These are phyloP conservation scores for Drosophila nannoptera DNA, from an alignment of 1,140 invertebrate species.

Conservation along the genomic window DNA sequence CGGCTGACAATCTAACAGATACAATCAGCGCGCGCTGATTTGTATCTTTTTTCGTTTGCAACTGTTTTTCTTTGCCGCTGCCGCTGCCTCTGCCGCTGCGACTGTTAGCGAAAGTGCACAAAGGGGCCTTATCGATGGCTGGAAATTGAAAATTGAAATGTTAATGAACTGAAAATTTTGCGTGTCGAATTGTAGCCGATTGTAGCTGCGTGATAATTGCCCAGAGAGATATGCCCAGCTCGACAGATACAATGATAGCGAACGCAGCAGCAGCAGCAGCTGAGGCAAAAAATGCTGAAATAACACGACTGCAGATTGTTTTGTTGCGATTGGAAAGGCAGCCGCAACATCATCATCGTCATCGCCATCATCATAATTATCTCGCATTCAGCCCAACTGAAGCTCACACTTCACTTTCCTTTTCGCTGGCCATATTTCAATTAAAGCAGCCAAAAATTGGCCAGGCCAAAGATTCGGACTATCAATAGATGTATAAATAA, in stretches of 20 bases:
- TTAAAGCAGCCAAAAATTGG: constrained; percentile 55
- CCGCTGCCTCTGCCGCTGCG: constrained; percentile 2
- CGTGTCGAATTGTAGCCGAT: constrained; percentile 59
- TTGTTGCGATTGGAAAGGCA: constrained; percentile 61
- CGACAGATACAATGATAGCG: constrained; percentile 52
- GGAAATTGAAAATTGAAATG: constrained; percentile 56
- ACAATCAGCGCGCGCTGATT: constrained; percentile 25
- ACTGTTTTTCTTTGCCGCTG: constrained; percentile 28
- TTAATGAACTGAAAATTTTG: constrained; percentile 75
- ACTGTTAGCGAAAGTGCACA: constrained; percentile 63
- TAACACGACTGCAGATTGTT: constrained; percentile 46
- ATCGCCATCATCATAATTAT: not conserved
- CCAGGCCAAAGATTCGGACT: constrained; percentile 19
- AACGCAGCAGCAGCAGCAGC: too few relatives aligned
- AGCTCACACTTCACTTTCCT: constrained; percentile 65
- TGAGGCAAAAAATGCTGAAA: constrained; percentile 46
- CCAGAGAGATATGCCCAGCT: constrained; percentile 16
- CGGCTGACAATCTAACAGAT: constrained; percentile 22
- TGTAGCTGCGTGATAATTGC: constrained; percentile 48
- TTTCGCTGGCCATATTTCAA: constrained; percentile 55
- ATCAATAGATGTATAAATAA: constrained; percentile 14
- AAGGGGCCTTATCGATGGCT: constrained; percentile 54
- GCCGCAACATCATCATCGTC: constrained; percentile 23
- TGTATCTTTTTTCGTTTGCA: constrained; percentile 34
- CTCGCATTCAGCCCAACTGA: not conserved